Conservation (phyloP, 2,113 vertebrate genomes). For the Trematocara marginatum region DNA sequence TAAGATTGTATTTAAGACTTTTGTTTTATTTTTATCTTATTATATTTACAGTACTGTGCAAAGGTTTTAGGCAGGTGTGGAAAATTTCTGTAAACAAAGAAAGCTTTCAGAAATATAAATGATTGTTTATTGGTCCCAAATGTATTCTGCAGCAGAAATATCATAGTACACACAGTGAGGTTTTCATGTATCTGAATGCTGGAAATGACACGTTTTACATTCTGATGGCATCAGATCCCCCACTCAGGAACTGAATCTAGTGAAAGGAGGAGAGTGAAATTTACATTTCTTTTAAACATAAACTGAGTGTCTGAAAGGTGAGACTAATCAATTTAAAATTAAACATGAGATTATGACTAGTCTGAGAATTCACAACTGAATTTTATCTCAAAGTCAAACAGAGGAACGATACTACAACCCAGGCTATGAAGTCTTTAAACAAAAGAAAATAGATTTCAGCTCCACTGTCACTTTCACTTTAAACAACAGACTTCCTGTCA, state of each 20-base stretch:
- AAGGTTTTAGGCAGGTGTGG: too few relatives aligned
- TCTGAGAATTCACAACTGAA: accelerated
- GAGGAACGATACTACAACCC: too few relatives aligned
- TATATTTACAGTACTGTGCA: too few relatives aligned
- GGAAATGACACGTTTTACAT: accelerated
- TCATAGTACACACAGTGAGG: too few relatives aligned
- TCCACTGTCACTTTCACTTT: background rate
- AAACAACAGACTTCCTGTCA: background rate
- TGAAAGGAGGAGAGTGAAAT: accelerated
- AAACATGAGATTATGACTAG: accelerated
- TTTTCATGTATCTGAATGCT: accelerated
- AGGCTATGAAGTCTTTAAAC: accelerated
- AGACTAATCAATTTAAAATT: background rate
- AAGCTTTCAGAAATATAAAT: too few relatives aligned
- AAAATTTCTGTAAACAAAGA: too few relatives aligned
- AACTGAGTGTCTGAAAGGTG: accelerated
- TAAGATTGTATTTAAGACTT: too few relatives aligned
- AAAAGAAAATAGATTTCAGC: background rate
- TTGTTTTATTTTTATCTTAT: too few relatives aligned
- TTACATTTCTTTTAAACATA: accelerated
- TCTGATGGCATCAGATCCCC: accelerated
- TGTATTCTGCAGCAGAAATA: too few relatives aligned
- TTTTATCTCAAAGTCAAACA: background rate
- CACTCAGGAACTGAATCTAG: accelerated
- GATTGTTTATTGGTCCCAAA: too few relatives aligned